Conservation (phyloP, 2,888 invertebrate species). For the Lasioglossum zephyrum region DNA sequence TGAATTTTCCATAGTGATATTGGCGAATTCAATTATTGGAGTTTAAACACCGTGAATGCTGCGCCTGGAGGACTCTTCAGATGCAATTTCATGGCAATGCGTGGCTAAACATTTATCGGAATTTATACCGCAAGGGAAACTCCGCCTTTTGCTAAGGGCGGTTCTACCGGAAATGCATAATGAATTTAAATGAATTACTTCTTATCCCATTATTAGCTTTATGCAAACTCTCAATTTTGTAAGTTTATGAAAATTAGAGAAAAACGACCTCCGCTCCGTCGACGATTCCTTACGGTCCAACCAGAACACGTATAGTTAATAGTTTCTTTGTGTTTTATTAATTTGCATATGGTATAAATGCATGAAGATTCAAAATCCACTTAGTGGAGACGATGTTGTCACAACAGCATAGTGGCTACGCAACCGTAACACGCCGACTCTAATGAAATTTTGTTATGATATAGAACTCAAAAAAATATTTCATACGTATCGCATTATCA, state of each 20-base stretch:
- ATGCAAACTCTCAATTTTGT: background rate
- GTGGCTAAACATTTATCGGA: constrained; percentile 5
- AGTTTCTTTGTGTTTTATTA: background rate
- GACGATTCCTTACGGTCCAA: background rate
- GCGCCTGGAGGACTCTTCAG: constrained; percentile 13
- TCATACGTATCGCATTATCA: too few relatives aligned
- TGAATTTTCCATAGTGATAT: constrained; percentile 49
- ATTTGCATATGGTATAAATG: background rate
- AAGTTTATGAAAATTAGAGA: background rate
- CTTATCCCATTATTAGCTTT: background rate
- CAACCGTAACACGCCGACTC: too few relatives aligned
- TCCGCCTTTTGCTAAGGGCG: background rate
- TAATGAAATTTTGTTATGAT: too few relatives aligned
- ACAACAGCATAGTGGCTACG: too few relatives aligned
- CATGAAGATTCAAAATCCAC: background rate
- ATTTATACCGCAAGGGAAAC: background rate
- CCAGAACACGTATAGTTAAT: background rate
- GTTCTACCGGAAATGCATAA: background rate
- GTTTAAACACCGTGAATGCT: constrained; percentile 37
- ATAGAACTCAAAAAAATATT: too few relatives aligned
- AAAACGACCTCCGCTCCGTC: background rate
- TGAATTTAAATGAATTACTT: background rate
- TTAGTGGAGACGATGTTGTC: too few relatives aligned
- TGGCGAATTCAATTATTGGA: constrained; percentile 55
- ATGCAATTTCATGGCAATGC: constrained; percentile 3